Conservation (phyloP, 35 echinoderm and acorn worm genomes). For the Chiridota heheva region DNA sequence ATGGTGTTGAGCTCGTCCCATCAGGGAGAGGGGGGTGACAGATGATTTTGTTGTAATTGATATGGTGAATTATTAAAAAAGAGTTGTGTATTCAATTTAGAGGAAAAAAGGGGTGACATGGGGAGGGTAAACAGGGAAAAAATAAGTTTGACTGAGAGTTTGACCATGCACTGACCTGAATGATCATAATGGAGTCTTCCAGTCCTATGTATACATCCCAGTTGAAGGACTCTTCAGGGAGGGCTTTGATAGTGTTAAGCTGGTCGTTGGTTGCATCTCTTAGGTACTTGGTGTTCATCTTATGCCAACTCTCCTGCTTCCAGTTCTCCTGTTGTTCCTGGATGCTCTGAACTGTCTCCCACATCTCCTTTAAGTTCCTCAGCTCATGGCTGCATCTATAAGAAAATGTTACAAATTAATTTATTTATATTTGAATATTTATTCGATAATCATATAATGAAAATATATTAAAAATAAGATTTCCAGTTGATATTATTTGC, state of each 20-base stretch:
- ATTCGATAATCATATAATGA: neutral
- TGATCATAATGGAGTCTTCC: constrained; percentile 88
- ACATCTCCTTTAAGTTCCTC: constrained; percentile 77
- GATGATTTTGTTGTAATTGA: too few relatives aligned
- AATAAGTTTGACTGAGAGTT: too few relatives aligned
- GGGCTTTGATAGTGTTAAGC: constrained; percentile 56
- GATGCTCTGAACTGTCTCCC: constrained; percentile 81
- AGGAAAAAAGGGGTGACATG: too few relatives aligned
- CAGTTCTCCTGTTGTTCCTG: constrained; percentile 88
- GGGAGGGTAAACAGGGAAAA: too few relatives aligned
- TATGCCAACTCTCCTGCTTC: constrained; percentile 93
- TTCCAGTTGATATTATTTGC: neutral
- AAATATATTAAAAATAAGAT: neutral
- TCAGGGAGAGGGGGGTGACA: too few relatives aligned
- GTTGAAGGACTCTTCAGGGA: constrained; percentile 69
- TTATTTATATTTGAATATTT: neutral
- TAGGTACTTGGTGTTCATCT: constrained; percentile 90
- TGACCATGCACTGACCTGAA: constrained; percentile 69
- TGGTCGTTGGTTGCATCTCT: constrained; percentile 83
- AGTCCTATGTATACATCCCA: constrained; percentile 89
- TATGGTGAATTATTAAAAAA: too few relatives aligned
- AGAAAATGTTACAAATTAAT: neutral
- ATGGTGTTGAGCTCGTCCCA: too few relatives aligned
- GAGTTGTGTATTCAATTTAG: too few relatives aligned
- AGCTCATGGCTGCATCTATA: constrained; percentile 91